Conservation (phyloP, 2,888 invertebrate species). For the Mesorhabditis spiculigera region DNA sequence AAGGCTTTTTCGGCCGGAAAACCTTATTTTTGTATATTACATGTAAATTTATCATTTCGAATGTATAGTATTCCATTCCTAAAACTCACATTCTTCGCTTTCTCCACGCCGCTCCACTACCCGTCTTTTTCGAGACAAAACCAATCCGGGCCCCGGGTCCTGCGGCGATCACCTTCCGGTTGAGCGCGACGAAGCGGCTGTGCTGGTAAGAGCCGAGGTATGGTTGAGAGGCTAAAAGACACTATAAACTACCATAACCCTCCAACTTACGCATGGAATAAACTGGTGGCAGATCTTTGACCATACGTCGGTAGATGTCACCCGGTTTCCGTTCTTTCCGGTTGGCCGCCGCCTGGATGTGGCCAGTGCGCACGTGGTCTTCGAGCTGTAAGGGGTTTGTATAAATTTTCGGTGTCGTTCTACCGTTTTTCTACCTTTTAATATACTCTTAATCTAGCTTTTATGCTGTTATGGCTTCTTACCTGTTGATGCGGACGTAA, state of each 20-base stretch:
- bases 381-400: not conserved
- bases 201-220: no score
- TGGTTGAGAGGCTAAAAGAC: no score
- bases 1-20: no score
- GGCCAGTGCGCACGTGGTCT: not conserved
- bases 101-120: conserved; percentile 1
- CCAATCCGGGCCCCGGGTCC: not conserved
- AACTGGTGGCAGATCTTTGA: not conserved
- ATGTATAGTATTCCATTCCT: not conserved
- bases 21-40: no score
- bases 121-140: not conserved
- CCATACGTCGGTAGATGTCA: not conserved
- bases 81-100: not conserved
- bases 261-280: not conserved
- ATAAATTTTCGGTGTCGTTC: no score
- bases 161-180: not conserved
- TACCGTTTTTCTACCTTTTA: no score
- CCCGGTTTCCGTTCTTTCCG: not conserved
- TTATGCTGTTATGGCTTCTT: not conserved
- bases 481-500: not conserved
- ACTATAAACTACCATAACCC: no score
- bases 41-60: no score
- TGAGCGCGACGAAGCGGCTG: conserved; percentile 3
- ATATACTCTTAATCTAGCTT: not conserved
- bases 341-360: conserved; percentile 2